Evolutionary conservation across 2,797 vertebrate genomes (phyloP).

Genomic region (Microctenopoma steveboyesi): DNA sequence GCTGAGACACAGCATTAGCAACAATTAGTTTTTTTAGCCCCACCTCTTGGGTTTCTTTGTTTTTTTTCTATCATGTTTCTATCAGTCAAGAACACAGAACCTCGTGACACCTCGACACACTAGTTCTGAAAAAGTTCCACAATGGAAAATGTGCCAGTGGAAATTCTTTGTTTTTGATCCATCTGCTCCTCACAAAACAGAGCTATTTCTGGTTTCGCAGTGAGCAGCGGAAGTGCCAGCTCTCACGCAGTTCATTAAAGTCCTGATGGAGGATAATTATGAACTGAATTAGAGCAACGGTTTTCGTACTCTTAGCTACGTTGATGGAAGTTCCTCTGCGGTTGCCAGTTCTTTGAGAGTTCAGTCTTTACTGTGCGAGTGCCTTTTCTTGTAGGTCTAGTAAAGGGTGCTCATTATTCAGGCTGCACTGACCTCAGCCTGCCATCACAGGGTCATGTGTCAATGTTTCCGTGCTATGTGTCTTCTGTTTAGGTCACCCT

Average conservation of each 20-base stretch:
- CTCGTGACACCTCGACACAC: constrained; percentile 10
- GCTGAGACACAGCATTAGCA: constrained; percentile 65
- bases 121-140: constrained; percentile 58
- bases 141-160: constrained; percentile 57
- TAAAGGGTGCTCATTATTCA: constrained; percentile 34
- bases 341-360: constrained; percentile 17
- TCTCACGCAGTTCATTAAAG: constrained; percentile 63
- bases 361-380: neutral
- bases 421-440: constrained; percentile 46
- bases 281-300: constrained; percentile 24
- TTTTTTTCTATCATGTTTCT: constrained; percentile 36
- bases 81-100: constrained; percentile 42
- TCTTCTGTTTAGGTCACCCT: constrained; percentile 65
- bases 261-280: constrained; percentile 61
- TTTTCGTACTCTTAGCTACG: constrained; percentile 22
- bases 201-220: constrained; percentile 65
- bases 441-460: constrained; percentile 57
- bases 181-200: constrained; percentile 58
- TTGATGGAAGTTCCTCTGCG: constrained; percentile 15
- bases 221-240: constrained; percentile 61
- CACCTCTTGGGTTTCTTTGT: constrained; percentile 52
- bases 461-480: constrained; percentile 67
- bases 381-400: constrained; percentile 27
- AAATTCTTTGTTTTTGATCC: constrained; percentile 69
- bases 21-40: constrained; percentile 63